A percentile compares a stretch with the other conserved stretches of the same genome.
Conservation (phyloP, 1,140 invertebrate species). For the Hylaeus anthracinus region DNA sequence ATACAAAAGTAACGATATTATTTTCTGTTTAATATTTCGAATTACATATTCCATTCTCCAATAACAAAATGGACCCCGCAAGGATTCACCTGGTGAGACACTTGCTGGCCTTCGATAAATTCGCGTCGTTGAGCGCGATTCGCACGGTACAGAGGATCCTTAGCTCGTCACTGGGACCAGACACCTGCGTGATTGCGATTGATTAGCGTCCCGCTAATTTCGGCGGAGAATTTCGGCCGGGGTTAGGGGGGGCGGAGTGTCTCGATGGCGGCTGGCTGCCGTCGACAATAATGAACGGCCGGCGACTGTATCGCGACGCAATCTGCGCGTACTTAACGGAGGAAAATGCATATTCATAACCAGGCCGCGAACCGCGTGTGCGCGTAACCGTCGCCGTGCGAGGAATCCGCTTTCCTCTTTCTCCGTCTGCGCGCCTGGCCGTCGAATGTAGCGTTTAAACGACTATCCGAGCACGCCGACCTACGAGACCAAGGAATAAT, state of each 20-base stretch:
- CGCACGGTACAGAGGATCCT: not conserved
- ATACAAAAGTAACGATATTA: no score
- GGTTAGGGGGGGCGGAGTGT: slow-evolving; percentile 58
- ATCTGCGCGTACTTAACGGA: slow-evolving; percentile 81
- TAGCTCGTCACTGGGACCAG: not conserved
- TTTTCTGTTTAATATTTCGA: no score
- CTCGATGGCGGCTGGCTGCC: slow-evolving; percentile 70
- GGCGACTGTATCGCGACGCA: slow-evolving; percentile 78
- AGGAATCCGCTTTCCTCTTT: slow-evolving; percentile 63
- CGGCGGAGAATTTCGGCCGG: slow-evolving; percentile 68
- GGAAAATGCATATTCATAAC: slow-evolving; percentile 81
- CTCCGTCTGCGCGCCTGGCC: slow-evolving; percentile 13
- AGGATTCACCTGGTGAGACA: no score
- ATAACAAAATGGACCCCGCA: no score
- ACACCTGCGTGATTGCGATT: slow-evolving; percentile 61
- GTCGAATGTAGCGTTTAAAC: slow-evolving; percentile 46
- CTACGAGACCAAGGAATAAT: slow-evolving; percentile 7
- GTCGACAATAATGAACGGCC: slow-evolving; percentile 80
- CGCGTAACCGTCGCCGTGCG: slow-evolving; percentile 58
- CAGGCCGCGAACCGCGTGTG: slow-evolving; percentile 67
- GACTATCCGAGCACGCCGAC: not conserved
- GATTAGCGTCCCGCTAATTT: slow-evolving; percentile 73
- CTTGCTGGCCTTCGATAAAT: no score
- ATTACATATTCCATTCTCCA: no score
- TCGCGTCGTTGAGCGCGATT: no score